A percentile compares a stretch with the other conserved stretches of the same genome.
Evolutionary conservation across 2,888 invertebrate genomes (phyloP).

Genomic region (Pristionchus exspectatus): DNA sequence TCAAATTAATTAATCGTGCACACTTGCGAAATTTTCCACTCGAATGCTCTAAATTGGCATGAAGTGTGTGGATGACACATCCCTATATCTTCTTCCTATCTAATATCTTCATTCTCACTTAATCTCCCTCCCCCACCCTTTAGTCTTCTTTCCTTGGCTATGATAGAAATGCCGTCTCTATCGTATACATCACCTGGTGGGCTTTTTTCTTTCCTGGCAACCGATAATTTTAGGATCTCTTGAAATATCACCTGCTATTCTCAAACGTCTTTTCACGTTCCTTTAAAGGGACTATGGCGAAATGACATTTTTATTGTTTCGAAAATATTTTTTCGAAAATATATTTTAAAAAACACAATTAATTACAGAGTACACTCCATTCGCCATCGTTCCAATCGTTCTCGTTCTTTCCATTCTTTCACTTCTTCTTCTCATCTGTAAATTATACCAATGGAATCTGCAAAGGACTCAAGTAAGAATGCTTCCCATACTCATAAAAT

Average conservation of each 20-base stretch:
- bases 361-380: constrained; percentile 37
- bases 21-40: not conserved
- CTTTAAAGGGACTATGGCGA: not conserved
- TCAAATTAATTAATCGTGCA: not conserved
- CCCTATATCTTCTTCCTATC: not conserved
- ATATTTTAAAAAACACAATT: too few relatives aligned
- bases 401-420: constrained; percentile 44
- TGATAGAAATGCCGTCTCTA: constrained; percentile 44
- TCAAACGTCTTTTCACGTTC: not conserved
- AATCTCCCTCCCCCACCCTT: not conserved
- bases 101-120: not conserved
- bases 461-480: constrained; percentile 25
- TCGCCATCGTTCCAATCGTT: constrained; percentile 36
- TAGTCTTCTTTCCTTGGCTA: not conserved
- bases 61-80: constrained; percentile 22
- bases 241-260: not conserved
- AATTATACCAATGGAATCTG: constrained; percentile 47
- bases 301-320: not conserved
- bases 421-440: constrained; percentile 29
- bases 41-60: not conserved
- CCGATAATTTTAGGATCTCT: not conserved
- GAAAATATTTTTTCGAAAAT: not conserved
- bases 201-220: not conserved
- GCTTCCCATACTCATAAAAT: not conserved
- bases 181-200: constrained; percentile 4